Conservation (phyloP, 2,888 invertebrate genomes). For the Platycnemis pennipes region DNA sequence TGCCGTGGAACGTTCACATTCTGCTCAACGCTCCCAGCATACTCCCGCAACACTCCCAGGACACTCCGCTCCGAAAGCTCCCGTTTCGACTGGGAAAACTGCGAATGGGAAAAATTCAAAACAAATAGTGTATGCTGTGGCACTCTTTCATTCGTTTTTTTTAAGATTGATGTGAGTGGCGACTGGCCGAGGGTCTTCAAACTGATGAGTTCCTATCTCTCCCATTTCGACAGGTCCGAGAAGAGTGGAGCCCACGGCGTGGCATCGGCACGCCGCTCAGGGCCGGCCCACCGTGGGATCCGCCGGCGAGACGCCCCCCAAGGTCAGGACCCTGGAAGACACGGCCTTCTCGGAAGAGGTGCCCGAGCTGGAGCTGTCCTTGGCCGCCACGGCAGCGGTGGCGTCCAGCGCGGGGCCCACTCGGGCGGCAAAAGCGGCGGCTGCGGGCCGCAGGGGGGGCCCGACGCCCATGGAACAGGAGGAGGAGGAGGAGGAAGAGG, state of each 20-base stretch:
- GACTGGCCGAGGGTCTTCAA: no score
- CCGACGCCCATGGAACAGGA: no score
- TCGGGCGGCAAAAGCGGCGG: conserved; percentile 26
- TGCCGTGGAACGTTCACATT: no score
- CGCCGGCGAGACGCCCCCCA: conserved; percentile 29
- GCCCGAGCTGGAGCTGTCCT: background rate
- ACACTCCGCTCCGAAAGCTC: no score
- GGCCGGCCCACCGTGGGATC: background rate
- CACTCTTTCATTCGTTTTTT: background rate
- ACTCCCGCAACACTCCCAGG: no score
- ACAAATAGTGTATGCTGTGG: no score
- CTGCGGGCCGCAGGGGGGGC: background rate
- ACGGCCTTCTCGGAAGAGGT: conserved; percentile 33
- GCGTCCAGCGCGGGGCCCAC: conserved; percentile 49
- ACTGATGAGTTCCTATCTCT: no score
- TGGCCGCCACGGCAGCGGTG: conserved; percentile 42
- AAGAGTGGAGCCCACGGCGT: conserved; percentile 16
- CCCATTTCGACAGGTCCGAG: background rate
- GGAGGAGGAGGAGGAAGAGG: background rate
- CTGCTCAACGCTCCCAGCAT: no score
- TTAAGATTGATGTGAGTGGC: no score
- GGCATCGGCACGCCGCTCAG: conserved; percentile 32
- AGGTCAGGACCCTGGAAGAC: conserved; percentile 7
- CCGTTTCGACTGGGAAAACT: no score
- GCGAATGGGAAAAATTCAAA: no score